phyloP scores from a whole-genome alignment of 2,888 invertebrate genomes.

The Drosophila incognita region DNA sequence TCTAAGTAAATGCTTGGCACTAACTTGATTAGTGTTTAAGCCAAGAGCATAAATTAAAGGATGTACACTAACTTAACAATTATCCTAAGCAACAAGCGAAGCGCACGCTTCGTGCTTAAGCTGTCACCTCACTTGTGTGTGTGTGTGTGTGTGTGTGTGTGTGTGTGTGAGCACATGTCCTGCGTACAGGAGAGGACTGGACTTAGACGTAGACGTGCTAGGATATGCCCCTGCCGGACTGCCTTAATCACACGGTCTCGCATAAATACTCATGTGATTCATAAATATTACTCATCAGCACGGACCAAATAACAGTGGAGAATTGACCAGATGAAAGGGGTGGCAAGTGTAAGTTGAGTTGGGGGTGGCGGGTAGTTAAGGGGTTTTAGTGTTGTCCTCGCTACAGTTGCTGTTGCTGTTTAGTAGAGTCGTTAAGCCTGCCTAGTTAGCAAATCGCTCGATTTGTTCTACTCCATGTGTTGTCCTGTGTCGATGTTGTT shows the following conservation, averaged over 20 bases:
- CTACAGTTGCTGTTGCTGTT: constrained; percentile 20
- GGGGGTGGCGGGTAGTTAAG: neutral
- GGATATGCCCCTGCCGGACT: constrained; percentile 41
- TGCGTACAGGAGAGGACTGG: neutral
- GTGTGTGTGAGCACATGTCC: neutral
- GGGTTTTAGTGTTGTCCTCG: neutral
- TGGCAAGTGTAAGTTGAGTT: neutral
- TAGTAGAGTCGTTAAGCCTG: constrained; percentile 42
- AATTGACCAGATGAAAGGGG: neutral
- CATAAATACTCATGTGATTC: constrained; percentile 70
- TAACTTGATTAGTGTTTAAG: constrained; percentile 29
- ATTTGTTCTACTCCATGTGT: constrained; percentile 1
- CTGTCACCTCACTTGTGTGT: constrained; percentile 15
- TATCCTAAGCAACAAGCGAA: constrained; percentile 51
- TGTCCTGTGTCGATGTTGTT: constrained; percentile 1
- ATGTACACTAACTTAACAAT: constrained; percentile 39
- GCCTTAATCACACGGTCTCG: constrained; percentile 53
- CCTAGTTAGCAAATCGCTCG: constrained; percentile 22
- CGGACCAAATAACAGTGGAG: neutral
- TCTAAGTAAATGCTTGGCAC: constrained; percentile 22
- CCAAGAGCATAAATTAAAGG: constrained; percentile 5
- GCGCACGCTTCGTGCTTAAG: constrained; percentile 55
- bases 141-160: neutral
- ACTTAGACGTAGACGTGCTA: constrained; percentile 37
- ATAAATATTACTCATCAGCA: constrained; percentile 76